phyloP scores from a whole-genome alignment of 2,113 vertebrate genomes.

The Halichoerus grypus region DNA sequence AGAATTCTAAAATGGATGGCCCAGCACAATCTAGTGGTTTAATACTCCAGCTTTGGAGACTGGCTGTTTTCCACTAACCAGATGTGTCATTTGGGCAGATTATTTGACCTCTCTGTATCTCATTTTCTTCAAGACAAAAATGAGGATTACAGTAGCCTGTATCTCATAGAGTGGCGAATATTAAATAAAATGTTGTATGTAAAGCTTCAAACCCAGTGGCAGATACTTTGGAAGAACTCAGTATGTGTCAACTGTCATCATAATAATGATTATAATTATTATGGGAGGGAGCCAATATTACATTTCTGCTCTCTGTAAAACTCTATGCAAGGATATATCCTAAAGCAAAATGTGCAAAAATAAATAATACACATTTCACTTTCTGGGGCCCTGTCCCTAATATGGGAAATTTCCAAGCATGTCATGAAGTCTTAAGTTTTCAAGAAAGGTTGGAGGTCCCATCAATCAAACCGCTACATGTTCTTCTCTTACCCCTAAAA shows the following conservation, averaged over 20 bases:
- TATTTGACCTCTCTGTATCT: slow-evolving; percentile 5
- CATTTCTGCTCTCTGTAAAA: slow-evolving; percentile 18
- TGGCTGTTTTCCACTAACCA: background rate
- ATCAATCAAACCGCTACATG: background rate
- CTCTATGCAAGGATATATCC: background rate
- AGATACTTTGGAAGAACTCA: slow-evolving; percentile 23
- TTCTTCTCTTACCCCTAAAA: slow-evolving; percentile 23
- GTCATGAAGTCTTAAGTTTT: background rate
- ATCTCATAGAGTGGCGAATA: background rate
- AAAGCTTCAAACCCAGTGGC: slow-evolving; percentile 44
- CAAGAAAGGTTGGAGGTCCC: background rate
- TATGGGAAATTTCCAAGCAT: slow-evolving; percentile 5
- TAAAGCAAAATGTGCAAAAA: background rate
- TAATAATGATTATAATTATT: slow-evolving; percentile 20
- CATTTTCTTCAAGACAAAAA: slow-evolving; percentile 49
- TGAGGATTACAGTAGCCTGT: background rate
- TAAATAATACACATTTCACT: background rate
- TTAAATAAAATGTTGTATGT: slow-evolving; percentile 59
- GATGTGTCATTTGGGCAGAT: background rate
- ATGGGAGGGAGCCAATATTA: background rate
- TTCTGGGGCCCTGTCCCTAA: background rate
- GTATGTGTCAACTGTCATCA: background rate
- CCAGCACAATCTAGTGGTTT: slow-evolving; percentile 5
- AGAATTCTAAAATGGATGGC: slow-evolving; percentile 19
- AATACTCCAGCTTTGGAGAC: background rate